Conservation (phyloP, 2,888 invertebrate genomes). For the Reticulitermes lucifugus region DNA sequence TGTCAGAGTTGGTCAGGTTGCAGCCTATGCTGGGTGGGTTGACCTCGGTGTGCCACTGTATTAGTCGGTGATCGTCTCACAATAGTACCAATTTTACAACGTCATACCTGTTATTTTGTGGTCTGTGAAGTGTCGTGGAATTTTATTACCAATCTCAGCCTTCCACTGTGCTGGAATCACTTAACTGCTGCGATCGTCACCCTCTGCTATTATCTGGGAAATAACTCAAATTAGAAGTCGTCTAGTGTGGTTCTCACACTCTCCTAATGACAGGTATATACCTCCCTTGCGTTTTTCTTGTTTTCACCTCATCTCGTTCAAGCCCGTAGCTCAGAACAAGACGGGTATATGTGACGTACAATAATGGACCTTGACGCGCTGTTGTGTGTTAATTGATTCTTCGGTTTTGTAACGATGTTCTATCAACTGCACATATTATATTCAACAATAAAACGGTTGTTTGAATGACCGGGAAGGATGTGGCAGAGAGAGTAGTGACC, state of each 20-base stretch:
- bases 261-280: not conserved
- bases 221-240: constrained; percentile 48
- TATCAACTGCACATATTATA: too few relatives aligned
- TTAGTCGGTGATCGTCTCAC: too few relatives aligned
- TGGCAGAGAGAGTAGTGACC: too few relatives aligned
- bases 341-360: not conserved
- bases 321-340: not conserved
- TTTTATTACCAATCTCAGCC: not conserved
- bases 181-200: not conserved
- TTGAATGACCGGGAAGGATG: too few relatives aligned
- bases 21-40: too few relatives aligned
- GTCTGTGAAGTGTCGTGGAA: constrained; percentile 1
- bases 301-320: constrained; percentile 47
- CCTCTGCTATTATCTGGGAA: constrained; percentile 44
- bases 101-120: not conserved
- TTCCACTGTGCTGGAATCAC: not conserved
- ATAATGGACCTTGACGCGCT: too few relatives aligned
- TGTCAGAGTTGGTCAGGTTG: too few relatives aligned
- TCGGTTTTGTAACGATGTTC: too few relatives aligned
- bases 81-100: too few relatives aligned
- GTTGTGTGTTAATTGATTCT: too few relatives aligned
- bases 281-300: constrained; percentile 47
- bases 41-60: not conserved
- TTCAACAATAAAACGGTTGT: too few relatives aligned
- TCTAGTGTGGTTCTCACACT: not conserved